Percentiles rank a stretch among this genome's conserved stretches.
phyloP scores from a whole-genome alignment of 2,888 invertebrate genomes.

The Nomada fabriciana region DNA sequence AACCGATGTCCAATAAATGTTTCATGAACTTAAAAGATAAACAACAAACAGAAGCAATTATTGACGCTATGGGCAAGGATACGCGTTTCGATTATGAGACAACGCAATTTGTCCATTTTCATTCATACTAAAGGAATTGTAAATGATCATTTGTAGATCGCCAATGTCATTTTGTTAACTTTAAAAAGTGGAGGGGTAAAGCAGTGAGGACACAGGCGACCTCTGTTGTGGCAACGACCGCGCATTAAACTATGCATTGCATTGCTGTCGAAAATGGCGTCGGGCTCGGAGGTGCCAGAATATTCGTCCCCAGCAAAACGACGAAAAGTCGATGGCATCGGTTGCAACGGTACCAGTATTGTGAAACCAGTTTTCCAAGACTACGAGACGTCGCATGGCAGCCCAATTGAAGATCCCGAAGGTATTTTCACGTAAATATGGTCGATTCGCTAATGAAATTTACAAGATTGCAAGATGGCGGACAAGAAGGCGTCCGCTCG shows the following conservation, averaged over 20 bases:
- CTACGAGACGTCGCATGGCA: conserved; percentile 68
- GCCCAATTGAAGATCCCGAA: conserved; percentile 78
- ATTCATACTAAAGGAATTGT: not conserved
- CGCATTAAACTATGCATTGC: conserved; percentile 73
- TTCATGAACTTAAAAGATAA: no score
- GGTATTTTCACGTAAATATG: conserved; percentile 80
- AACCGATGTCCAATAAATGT: no score
- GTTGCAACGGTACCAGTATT: conserved; percentile 67
- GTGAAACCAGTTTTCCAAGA: conserved; percentile 75
- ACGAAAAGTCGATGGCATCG: conserved; percentile 80
- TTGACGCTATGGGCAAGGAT: no score
- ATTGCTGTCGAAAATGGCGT: conserved; percentile 84
- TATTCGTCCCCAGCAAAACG: conserved; percentile 83
- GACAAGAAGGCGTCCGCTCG: conserved; percentile 71
- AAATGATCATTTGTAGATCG: not conserved
- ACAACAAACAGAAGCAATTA: no score
- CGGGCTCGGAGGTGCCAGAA: conserved; percentile 82
- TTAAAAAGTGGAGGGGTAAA: conserved; percentile 40
- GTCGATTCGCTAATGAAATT: conserved; percentile 73
- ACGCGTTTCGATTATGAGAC: no score
- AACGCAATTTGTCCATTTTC: not conserved
- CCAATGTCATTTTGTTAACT: not conserved
- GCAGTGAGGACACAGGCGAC: conserved; percentile 59
- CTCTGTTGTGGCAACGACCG: conserved; percentile 69
- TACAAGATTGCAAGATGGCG: conserved; percentile 80